Evolutionary conservation across 1,140 invertebrate species (phyloP).

Genomic region (Pollicipes pollicipes): DNA sequence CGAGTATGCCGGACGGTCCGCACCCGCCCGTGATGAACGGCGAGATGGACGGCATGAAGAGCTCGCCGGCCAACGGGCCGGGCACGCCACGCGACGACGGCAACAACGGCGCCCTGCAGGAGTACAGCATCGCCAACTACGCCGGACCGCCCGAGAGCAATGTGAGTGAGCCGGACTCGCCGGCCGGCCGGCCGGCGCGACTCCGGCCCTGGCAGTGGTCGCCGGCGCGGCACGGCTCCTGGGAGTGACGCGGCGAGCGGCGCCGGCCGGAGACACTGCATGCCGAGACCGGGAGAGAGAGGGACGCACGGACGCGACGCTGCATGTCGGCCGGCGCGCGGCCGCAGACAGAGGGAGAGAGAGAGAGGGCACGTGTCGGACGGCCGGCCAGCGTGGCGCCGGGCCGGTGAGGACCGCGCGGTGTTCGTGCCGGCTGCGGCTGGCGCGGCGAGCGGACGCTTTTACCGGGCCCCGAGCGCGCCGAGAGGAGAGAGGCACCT

Average conservation of each 20-base stretch:
- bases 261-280: too few relatives aligned
- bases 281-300: too few relatives aligned
- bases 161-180: slow-evolving; percentile 14
- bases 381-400: not conserved
- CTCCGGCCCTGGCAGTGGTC: not conserved
- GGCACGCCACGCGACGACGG: slow-evolving; percentile 80
- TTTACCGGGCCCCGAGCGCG: too few relatives aligned
- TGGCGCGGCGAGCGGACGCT: too few relatives aligned
- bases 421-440: not conserved
- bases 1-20: slow-evolving; percentile 48
- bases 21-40: slow-evolving; percentile 68
- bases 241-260: slow-evolving; percentile 4
- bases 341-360: too few relatives aligned
- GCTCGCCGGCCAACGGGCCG: slow-evolving; percentile 81
- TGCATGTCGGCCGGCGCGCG: not conserved
- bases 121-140: slow-evolving; percentile 79
- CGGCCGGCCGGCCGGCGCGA: not conserved
- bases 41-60: slow-evolving; percentile 92
- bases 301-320: too few relatives aligned
- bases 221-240: not conserved
- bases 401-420: not conserved
- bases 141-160: slow-evolving; percentile 30
- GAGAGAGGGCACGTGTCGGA: not conserved
- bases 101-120: slow-evolving; percentile 66
- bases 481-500: too few relatives aligned